phyloP scores from a whole-genome alignment of 2,113 vertebrate species.

The Albula goreensis region DNA sequence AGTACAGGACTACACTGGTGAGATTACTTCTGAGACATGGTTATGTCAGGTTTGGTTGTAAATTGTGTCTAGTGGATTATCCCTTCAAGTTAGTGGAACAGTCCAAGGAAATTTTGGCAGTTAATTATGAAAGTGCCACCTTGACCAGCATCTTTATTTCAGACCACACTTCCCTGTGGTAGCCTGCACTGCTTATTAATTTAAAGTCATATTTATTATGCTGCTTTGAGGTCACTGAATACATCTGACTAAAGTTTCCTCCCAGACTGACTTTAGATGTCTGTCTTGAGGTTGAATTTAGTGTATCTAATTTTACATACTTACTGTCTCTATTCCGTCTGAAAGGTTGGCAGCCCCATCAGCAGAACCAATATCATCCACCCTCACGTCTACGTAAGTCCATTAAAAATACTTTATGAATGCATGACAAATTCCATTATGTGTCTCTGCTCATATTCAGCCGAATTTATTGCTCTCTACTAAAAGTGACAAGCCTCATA shows the following conservation, averaged over 20 bases:
- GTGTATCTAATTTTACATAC: not conserved
- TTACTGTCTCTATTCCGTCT: not conserved
- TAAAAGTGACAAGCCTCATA: no score
- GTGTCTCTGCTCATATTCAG: no score
- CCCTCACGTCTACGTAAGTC: conserved; percentile 96
- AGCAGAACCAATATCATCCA: conserved; percentile 96
- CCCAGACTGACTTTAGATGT: not conserved
- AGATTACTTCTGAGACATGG: not conserved
- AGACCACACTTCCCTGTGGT: not conserved
- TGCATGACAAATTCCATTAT: not conserved
- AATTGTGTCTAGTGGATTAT: not conserved
- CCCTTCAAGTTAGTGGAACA: not conserved
- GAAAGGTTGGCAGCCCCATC: conserved; percentile 92
- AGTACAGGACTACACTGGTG: not conserved
- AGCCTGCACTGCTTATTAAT: not conserved
- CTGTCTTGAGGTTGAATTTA: not conserved
- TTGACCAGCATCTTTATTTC: not conserved
- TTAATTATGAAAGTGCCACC: not conserved
- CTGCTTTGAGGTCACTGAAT: not conserved
- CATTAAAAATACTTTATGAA: not conserved
- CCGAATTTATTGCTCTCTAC: no score
- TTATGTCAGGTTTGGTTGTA: not conserved
- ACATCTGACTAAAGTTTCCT: not conserved
- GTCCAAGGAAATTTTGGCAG: not conserved
- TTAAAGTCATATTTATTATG: not conserved